Evolutionary conservation across 2,113 vertebrate genomes (phyloP), one percentile per base, ranked within the genome.

Genomic region (Chrysochloris asiatica): DNA sequence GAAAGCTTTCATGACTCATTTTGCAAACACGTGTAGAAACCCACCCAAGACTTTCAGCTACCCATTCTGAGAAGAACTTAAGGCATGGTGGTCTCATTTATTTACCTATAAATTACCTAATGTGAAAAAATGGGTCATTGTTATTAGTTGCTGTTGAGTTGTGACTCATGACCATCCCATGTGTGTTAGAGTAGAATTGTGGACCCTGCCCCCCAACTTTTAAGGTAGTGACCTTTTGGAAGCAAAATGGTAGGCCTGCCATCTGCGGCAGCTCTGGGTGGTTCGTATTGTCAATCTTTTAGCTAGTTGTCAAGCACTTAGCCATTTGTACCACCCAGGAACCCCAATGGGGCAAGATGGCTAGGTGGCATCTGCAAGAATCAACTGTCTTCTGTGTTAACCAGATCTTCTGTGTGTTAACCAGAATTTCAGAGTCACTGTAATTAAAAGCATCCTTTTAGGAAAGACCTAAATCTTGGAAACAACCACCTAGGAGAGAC

Each of bases 391-490:
- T 85, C 26, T 71, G 33, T 54, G 59, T 45, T 67, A 30, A 48
- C 43, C 50, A 47, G 77, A 65, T 84, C 45, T 65, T 82, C 38
- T 36, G 14, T 19, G 45, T 63, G 6, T 59, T 83, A 38, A 93
- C 71, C 50, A 90, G 73, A 91, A 81, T 91, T 93, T 80, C 48
- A 69, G 48, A 92, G 73, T 61, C 71, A 43, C 47, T 56, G 33
- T 43, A 76, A 79, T 41, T 48, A 65, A 75, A 84, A 61, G 6
- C 30, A 28, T 88, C 48, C 79, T 88, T 90, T 81, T 71, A 69
- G 54, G n/a, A 69, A 91, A 88, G 69, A 82, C 24, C 50, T 90
- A 89, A 86, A 89, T 93, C 71, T 86, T 95, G 41, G 83, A 93
- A 90, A 90, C 0, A 2, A 79, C 75, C 0, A 4, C 45, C 26